Percentiles rank a stretch among this genome's conserved stretches.
These are phyloP conservation scores for Lordiphosa clarofinis DNA, from an alignment of 1,140 invertebrate species.

Conservation along the genomic window DNA sequence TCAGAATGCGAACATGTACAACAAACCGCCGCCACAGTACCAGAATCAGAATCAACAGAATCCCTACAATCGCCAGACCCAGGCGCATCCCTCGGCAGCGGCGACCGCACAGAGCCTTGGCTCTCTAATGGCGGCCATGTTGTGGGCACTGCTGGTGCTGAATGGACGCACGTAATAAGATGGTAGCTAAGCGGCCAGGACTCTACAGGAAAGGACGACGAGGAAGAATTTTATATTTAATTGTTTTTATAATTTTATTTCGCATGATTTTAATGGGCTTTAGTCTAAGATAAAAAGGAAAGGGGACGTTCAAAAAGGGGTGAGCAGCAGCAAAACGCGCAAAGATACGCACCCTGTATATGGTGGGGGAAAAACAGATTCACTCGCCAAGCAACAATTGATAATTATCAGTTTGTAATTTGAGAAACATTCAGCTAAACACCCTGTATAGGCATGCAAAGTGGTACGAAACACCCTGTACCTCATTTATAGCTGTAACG, in stretches of 20 bases:
- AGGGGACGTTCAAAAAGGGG: background rate
- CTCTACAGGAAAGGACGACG: too few species aligned
- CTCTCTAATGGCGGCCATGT: background rate
- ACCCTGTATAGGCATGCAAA: too few species aligned
- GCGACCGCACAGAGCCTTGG: constrained; percentile 1
- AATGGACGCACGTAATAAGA: too few species aligned
- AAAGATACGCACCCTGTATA: too few species aligned
- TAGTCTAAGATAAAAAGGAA: background rate
- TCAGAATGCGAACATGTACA: constrained; percentile 73
- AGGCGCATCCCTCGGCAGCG: constrained; percentile 68
- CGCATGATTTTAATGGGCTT: background rate
- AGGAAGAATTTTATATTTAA: too few species aligned
- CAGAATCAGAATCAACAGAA: constrained; percentile 75
- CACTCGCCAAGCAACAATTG: too few species aligned
- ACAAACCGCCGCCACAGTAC: constrained; percentile 76
- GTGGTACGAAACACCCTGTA: too few species aligned
- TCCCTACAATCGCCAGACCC: constrained; percentile 75
- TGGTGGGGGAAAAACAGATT: too few species aligned
- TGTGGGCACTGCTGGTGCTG: constrained; percentile 17
- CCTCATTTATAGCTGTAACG: too few species aligned
- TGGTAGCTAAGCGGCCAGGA: too few species aligned
- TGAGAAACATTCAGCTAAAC: too few species aligned
- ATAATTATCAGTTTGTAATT: too few species aligned
- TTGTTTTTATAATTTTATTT: constrained; percentile 2
- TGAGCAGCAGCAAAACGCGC: background rate